A percentile compares a stretch with the other conserved stretches of the same genome.
Evolutionary conservation across 2,113 vertebrate species (phyloP).

Genomic region (Sporophila hypoxantha): DNA sequence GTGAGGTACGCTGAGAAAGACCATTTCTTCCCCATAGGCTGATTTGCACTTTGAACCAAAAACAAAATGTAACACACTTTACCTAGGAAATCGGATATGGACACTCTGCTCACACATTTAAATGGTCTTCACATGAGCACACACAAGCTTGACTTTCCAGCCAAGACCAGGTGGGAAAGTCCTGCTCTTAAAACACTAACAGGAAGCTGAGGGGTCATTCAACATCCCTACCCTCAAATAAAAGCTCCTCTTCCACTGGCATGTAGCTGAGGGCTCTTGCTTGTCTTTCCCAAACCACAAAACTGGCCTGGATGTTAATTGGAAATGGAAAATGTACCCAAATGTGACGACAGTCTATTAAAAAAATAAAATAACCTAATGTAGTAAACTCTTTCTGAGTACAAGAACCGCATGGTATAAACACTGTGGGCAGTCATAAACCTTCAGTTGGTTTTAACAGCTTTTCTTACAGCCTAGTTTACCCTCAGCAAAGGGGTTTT

Average conservation of each 20-base stretch:
- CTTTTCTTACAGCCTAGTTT: neutral
- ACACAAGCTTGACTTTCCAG: neutral
- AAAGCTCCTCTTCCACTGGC: conserved; percentile 7
- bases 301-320: neutral
- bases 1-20: neutral
- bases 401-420: neutral
- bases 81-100: neutral
- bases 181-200: neutral
- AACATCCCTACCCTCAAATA: neutral
- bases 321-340: neutral
- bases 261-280: neutral
- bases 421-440: neutral
- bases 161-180: neutral
- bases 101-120: neutral
- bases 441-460: neutral
- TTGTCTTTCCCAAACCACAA: neutral
- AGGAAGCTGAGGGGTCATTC: neutral
- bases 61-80: neutral
- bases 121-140: neutral
- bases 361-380: conserved; percentile 1
- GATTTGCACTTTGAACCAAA: neutral
- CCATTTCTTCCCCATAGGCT: neutral
- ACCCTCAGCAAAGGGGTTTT: neutral
- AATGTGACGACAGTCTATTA: neutral
- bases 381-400: neutral